A percentile compares a stretch with the other conserved stretches of the same genome.
phyloP scores from a whole-genome alignment of 2,797 vertebrate genomes.

The Aeoliscus strigatus region DNA sequence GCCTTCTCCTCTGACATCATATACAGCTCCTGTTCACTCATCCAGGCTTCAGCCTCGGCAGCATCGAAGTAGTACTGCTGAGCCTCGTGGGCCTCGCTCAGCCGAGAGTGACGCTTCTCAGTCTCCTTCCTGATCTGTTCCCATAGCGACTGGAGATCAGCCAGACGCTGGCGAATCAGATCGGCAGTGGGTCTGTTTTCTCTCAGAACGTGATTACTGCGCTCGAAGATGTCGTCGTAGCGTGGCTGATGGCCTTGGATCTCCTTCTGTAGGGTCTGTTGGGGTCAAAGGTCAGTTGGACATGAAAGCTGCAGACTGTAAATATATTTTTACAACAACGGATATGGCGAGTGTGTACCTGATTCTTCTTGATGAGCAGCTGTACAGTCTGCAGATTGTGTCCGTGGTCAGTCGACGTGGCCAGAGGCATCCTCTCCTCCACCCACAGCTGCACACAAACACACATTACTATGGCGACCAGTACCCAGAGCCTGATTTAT shows the following conservation, averaged over 20 bases:
- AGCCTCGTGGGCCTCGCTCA: conserved; percentile 80
- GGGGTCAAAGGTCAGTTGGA: not conserved
- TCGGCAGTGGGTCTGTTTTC: too few relatives aligned
- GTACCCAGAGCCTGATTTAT: too few relatives aligned
- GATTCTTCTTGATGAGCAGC: conserved; percentile 93
- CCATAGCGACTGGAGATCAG: conserved; percentile 82
- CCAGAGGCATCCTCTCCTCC: conserved; percentile 86
- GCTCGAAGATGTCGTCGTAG: conserved; percentile 83
- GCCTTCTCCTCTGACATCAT: conserved; percentile 97
- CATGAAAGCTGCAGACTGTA: too few relatives aligned
- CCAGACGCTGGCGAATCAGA: too few relatives aligned
- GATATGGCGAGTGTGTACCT: conserved; percentile 71
- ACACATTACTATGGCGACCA: too few relatives aligned
- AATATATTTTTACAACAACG: not conserved
- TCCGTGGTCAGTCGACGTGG: conserved; percentile 86
- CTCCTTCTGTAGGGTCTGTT: conserved; percentile 91
- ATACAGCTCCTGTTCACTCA: conserved; percentile 95
- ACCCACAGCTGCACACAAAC: conserved; percentile 84
- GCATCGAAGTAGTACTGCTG: conserved; percentile 92
- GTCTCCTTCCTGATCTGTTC: conserved; percentile 80
- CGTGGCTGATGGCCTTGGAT: conserved; percentile 92
- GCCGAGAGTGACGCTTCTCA: conserved; percentile 78
- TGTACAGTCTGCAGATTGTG: conserved; percentile 91
- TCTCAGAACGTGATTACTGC: too few relatives aligned
- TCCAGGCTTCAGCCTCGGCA: conserved; percentile 91